Evolutionary conservation across 2,888 invertebrate species (phyloP), one percentile per base, ranked within the genome.

Genomic region (Zygaena filipendulae): DNA sequence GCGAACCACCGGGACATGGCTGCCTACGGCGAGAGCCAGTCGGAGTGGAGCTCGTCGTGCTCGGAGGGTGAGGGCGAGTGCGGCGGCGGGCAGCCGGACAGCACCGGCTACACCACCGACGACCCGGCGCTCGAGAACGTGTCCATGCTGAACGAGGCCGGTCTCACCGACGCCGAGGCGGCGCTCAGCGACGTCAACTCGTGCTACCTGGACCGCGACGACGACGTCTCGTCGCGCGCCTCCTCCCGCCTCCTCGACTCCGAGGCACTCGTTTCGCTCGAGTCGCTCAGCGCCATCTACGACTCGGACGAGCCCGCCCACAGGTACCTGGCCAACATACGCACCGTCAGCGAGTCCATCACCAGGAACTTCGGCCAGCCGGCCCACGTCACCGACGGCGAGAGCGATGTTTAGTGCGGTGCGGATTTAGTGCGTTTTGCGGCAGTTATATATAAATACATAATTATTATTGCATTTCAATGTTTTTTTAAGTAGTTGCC

Each of bases 161-260:
- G 92, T 5, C 82, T 92, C 23, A 92, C 92, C 2, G 92, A 92
- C 71, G 92, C 91, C 6, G 92, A 93, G 81, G 92, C 91, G 33
- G 92, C 92, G 13, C 80, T 92, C 34, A 92, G 92, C 49, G 92
- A 92, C 68, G 90, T 92, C 26, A 92, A 92, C 71, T 91, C 91
- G 5, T 87, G 90, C 46, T 90, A 88, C 64, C 87, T 88, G 62
- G 85, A 86, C 51, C 75, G 84, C 33, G 85, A 85, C 45, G 84
- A 92, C 54, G 91, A 91, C 40, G 87, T 92, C 39, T 92, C 92
- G 3, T 92, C 92, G 4, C 82, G 92, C 36, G 92, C 92, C 18
- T 92, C 91, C 11, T 91, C 92, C 8, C 84, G 91, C 6, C 84
- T 92, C 25, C 86, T 92, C 43, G 90, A 90, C 61, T 87, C 88